These are phyloP conservation scores for Cordilura impudica DNA, from an alignment of 2,888 invertebrate species.

Conservation along the genomic window DNA sequence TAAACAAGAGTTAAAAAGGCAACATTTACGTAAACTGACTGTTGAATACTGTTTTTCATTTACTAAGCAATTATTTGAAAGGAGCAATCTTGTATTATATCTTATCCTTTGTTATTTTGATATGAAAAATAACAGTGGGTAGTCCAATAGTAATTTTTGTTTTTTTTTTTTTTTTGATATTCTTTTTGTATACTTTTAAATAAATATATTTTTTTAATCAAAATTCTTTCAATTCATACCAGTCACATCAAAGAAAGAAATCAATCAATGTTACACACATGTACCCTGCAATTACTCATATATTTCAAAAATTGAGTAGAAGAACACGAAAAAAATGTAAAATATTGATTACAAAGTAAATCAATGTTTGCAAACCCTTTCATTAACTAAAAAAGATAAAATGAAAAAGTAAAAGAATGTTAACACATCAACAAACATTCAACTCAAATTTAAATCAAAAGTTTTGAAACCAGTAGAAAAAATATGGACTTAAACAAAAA, in stretches of 20 bases:
- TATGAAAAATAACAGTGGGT: too few species aligned
- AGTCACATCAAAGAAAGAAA: slow-evolving; percentile 16
- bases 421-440: slow-evolving; percentile 35
- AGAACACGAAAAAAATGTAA: slow-evolving; percentile 27
- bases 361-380: slow-evolving; percentile 46
- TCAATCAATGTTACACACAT: slow-evolving; percentile 39
- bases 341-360: slow-evolving; percentile 56
- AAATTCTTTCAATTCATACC: too few species aligned
- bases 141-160: too few species aligned
- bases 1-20: too few species aligned
- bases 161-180: too few species aligned
- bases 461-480: slow-evolving; percentile 27
- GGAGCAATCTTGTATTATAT: too few species aligned
- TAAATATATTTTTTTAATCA: too few species aligned
- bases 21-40: too few species aligned
- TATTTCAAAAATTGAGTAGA: not conserved
- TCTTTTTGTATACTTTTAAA: too few species aligned
- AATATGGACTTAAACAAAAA: not conserved
- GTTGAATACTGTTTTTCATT: too few species aligned
- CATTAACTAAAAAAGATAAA: slow-evolving; percentile 24
- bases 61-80: too few species aligned
- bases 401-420: slow-evolving; percentile 1
- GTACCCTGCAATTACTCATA: not conserved
- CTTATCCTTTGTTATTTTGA: too few species aligned
- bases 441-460: slow-evolving; percentile 44